phyloP scores from a whole-genome alignment of 2,113 vertebrate genomes.

The Corythaeola cristata region DNA sequence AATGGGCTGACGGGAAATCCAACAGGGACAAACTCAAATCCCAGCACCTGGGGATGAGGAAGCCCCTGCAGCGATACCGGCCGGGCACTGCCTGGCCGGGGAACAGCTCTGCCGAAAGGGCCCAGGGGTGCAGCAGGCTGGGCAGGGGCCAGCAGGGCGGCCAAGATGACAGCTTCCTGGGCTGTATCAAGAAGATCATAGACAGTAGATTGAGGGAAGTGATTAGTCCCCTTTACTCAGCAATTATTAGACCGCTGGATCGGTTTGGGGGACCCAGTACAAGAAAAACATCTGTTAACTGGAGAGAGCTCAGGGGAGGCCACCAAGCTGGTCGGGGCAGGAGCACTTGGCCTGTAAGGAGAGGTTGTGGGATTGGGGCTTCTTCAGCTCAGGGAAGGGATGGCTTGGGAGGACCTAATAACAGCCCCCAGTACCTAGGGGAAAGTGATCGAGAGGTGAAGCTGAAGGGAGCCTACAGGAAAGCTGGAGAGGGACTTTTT shows the following conservation, averaged over 20 bases:
- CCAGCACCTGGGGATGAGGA: neutral
- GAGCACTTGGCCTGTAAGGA: neutral
- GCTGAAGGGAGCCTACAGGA: no score
- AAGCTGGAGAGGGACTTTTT: no score
- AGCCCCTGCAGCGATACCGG: accelerated
- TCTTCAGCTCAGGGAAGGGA: neutral
- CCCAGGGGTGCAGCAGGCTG: accelerated
- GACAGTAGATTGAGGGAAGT: neutral
- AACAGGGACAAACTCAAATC: neutral
- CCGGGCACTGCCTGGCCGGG: neutral
- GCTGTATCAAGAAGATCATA: neutral
- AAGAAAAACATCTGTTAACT: neutral
- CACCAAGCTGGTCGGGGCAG: neutral
- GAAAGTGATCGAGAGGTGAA: neutral
- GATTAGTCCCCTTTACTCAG: neutral
- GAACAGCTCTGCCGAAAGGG: neutral
- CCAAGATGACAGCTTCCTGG: neutral
- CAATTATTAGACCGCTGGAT: neutral
- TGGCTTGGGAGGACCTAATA: neutral
- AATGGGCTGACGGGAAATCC: accelerated
- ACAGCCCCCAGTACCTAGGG: neutral
- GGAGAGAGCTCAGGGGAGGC: neutral
- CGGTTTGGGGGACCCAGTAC: neutral
- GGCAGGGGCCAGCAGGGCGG: neutral
- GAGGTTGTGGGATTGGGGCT: neutral